Conservation (phyloP, 2,888 invertebrate species). For the Luffia ferchaultella region DNA sequence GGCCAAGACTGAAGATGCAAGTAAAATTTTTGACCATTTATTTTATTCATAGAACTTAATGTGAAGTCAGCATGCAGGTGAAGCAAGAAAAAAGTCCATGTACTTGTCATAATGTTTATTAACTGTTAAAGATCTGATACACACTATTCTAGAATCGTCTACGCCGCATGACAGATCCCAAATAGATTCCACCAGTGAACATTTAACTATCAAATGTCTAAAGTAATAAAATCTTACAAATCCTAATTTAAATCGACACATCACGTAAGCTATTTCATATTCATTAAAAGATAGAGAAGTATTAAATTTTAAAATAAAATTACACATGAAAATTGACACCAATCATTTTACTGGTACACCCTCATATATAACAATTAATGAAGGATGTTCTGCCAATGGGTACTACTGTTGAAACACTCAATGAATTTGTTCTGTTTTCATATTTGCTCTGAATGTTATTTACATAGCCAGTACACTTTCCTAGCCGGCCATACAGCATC, state of each 20-base stretch:
- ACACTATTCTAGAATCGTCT: background rate
- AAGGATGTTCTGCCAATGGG: too few relatives aligned
- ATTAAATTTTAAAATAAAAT: background rate
- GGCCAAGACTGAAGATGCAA: too few relatives aligned
- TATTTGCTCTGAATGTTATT: too few relatives aligned
- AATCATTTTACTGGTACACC: background rate
- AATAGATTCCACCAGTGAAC: background rate
- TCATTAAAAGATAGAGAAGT: background rate
- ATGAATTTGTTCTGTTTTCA: too few relatives aligned
- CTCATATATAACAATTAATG: too few relatives aligned
- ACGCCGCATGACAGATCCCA: background rate
- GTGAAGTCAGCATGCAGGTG: conserved; percentile 53
- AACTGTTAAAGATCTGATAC: conserved; percentile 11
- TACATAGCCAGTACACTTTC: too few relatives aligned
- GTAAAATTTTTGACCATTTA: too few relatives aligned
- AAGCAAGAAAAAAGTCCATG: conserved; percentile 57
- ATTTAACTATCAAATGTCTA: background rate
- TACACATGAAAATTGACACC: background rate
- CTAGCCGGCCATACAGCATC: too few relatives aligned
- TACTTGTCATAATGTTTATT: conserved; percentile 56
- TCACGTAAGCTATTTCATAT: background rate
- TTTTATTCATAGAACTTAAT: too few relatives aligned
- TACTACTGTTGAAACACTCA: too few relatives aligned
- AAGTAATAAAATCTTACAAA: background rate
- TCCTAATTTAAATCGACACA: background rate